Evolutionary conservation across 2,113 vertebrate species (phyloP).

Genomic region (Poeciliopsis prolifica): DNA sequence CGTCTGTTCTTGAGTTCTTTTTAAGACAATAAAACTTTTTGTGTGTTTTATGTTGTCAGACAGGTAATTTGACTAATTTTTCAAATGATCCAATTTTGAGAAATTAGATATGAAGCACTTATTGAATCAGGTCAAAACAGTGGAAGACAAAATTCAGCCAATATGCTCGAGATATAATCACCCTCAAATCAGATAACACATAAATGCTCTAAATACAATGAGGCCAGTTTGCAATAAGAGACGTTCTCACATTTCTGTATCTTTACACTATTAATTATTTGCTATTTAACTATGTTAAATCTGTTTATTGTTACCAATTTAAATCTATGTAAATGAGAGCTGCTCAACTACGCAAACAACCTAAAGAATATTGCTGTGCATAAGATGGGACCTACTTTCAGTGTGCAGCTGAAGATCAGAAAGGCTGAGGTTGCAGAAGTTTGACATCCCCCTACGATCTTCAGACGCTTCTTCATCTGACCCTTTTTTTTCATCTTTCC

Average conservation of each 20-base stretch:
- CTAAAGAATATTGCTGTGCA: background rate
- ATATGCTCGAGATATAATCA: background rate
- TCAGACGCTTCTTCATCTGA: slow-evolving; percentile 2
- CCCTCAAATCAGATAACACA: no score
- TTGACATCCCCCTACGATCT: background rate
- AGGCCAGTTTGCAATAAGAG: background rate
- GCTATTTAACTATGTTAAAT: background rate
- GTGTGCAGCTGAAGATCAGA: slow-evolving; percentile 6
- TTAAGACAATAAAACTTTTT: no score
- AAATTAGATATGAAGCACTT: no score
- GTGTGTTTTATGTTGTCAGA: no score
- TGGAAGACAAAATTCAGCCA: no score
- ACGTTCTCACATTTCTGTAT: no score
- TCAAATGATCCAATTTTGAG: no score
- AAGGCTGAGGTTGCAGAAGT: slow-evolving; percentile 26
- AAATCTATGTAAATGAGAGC: background rate
- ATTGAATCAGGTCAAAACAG: no score
- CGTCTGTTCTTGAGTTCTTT: no score
- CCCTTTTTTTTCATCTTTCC: background rate
- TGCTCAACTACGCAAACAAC: background rate
- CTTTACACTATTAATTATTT: background rate
- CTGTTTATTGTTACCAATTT: background rate
- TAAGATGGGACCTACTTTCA: slow-evolving; percentile 38
- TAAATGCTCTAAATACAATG: background rate
- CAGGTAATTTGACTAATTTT: no score